Evolutionary conservation across 2,113 vertebrate genomes (phyloP), one percentile per base, ranked within the genome.

Genomic region (Oceanodroma tethys): DNA sequence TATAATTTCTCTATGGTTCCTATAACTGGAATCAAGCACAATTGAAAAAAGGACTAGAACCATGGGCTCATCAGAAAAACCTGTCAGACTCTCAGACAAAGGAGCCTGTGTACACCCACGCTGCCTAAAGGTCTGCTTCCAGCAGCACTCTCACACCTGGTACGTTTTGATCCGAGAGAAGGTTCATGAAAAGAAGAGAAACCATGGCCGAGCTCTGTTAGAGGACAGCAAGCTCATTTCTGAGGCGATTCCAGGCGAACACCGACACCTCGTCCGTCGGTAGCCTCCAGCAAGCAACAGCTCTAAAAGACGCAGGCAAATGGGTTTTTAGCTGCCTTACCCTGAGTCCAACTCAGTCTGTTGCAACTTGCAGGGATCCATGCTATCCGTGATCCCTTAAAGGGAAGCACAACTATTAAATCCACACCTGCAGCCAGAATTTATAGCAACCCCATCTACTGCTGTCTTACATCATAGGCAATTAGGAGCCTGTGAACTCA

Each of bases 401-500:
- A 97, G 94, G 94, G 91, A 97, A 94, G 94, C 90, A 86, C 59
- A 34, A 68, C 92, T 87, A 95, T 97, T 97, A 97, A 97, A 97
- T 62, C 95, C 83, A 97, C 92, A 97, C 96, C 97, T 97, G 97
- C 92, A 97, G 94, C 80, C 86, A 92, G 86, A 96, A 94, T 97
- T 97, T 97, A 97, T 82, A 97, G 96, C 90, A 91, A 71, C 47
- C 65, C 91, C 96, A 79, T 93, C 93, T 52, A 94, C 88, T 47
- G 94, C 95, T 90, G 76, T 48, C 92, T 96, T 86, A 97, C 95
- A 94, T 97, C 97, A 96, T 74, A 15, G 71, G 92, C 85, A 97
- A 97, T 97, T 97, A 96, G 93, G 91, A 96, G 74, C 83, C 88
- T 76, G 62, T 88, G 92, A 97, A 96, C 92, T 91, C 88, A 94